Percentiles rank a stretch among this genome's conserved stretches.
Evolutionary conservation across 1,140 invertebrate genomes (phyloP).

Genomic region (Brachionus plicatilis): DNA sequence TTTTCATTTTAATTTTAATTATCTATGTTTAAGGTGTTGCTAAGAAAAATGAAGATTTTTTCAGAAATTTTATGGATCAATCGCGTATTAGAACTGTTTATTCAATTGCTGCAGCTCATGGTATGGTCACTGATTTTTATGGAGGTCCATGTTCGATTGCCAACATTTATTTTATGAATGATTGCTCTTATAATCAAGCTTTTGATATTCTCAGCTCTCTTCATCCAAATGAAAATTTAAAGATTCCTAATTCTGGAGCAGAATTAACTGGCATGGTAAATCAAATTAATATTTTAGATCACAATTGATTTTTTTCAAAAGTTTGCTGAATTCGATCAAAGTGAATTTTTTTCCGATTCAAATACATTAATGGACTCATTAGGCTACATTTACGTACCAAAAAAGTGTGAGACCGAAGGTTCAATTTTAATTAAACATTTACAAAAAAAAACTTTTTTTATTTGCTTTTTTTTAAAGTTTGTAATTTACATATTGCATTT

Average conservation of each 20-base stretch:
- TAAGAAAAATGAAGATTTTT: conserved; percentile 44
- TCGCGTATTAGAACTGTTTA: not conserved
- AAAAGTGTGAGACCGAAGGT: conserved; percentile 44
- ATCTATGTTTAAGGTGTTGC: conserved; percentile 44
- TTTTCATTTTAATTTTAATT: not conserved
- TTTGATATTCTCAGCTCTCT: conserved; percentile 53
- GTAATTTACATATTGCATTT: conserved; percentile 54
- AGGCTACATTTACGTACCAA: conserved; percentile 53
- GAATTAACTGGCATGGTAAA: not conserved
- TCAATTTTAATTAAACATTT: conserved; percentile 12
- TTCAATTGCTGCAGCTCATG: not conserved
- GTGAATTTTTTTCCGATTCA: conserved; percentile 48
- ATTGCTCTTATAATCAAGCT: conserved; percentile 54
- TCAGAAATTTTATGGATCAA: conserved; percentile 4
- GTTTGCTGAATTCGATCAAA: conserved; percentile 49
- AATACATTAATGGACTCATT: conserved; percentile 48
- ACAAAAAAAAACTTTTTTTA: not conserved
- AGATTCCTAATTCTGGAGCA: conserved; percentile 33
- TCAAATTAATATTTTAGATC: not conserved
- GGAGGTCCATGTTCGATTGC: conserved; percentile 48
- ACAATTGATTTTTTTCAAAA: conserved; percentile 26
- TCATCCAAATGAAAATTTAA: conserved; percentile 46
- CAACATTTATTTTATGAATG: conserved; percentile 48
- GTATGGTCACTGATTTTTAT: conserved; percentile 51
- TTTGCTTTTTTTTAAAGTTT: conserved; percentile 41